Conservation (phyloP, 37 sponge, comb jelly and placozoan species). For the Ephydatia muelleri region DNA sequence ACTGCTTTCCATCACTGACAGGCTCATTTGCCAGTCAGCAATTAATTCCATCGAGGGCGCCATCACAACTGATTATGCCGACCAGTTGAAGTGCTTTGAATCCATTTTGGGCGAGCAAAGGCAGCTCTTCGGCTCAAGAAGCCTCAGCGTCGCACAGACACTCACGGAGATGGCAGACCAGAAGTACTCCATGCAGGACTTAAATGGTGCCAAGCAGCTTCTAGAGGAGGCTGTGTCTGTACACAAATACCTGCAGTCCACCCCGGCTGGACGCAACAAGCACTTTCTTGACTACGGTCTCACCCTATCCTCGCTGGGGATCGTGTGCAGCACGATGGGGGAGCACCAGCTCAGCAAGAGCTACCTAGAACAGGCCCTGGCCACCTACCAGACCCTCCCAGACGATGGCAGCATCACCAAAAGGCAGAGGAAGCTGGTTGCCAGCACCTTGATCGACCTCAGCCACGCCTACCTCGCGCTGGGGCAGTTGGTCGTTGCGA, state of each 20-base stretch:
- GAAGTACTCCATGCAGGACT: slow-evolving; percentile 26
- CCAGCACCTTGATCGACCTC: slow-evolving; percentile 70
- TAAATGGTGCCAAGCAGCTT: slow-evolving; percentile 29
- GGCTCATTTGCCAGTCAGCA: neutral
- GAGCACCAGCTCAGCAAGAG: slow-evolving; percentile 45
- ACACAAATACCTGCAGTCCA: slow-evolving; percentile 20
- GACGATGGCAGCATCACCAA: slow-evolving; percentile 21
- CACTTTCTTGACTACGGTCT: slow-evolving; percentile 28
- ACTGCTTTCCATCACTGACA: slow-evolving; percentile 23
- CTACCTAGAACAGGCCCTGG: slow-evolving; percentile 59
- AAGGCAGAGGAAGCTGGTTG: slow-evolving; percentile 41
- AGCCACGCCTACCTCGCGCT: slow-evolving; percentile 56
- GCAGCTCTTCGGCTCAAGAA: slow-evolving; percentile 16
- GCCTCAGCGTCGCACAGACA: slow-evolving; percentile 41
- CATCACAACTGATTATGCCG: neutral
- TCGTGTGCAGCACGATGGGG: slow-evolving; percentile 43
- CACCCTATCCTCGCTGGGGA: slow-evolving; percentile 52
- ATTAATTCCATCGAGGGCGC: slow-evolving; percentile 21
- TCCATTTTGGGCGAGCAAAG: slow-evolving; percentile 7
- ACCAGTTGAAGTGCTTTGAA: neutral
- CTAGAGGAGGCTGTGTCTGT: slow-evolving; percentile 35
- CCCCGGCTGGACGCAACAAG: neutral
- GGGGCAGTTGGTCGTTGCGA: slow-evolving; percentile 60
- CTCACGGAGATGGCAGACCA: slow-evolving; percentile 56
- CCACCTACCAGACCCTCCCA: slow-evolving; percentile 56